Evolutionary conservation across 1,140 invertebrate species (phyloP), one percentile per base, ranked within the genome.

Genomic region (Drosophila quadrilineata): DNA sequence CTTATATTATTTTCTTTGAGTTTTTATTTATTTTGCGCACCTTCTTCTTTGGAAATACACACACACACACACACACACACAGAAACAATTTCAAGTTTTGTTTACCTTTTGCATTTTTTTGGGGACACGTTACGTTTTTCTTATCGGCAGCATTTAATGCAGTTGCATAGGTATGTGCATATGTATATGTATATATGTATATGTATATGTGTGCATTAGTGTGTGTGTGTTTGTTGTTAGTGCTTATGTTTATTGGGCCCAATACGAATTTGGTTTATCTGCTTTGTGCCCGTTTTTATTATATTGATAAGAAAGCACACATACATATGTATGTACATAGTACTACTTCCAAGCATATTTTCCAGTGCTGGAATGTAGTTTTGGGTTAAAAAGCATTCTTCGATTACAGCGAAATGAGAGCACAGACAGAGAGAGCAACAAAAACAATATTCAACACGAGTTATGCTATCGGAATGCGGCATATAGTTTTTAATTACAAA

Each of bases 171-270:
- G n/a, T n/a, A n/a, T n/a, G n/a, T n/a, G n/a, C n/a, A n/a, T n/a
- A n/a, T n/a, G n/a, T n/a, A n/a, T n/a, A n/a, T n/a, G n/a, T n/a
- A n/a, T n/a, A n/a, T n/a, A n/a, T n/a, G n/a, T n/a, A n/a, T n/a
- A n/a, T n/a, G n/a, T n/a, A n/a, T n/a, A n/a, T n/a, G n/a, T 62
- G 33, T 80, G 76, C 76, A 82, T 71, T 82, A 21, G 19, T 36
- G 29, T 49, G 70, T 59, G 21, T 50, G 45, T 52, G 36, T 5
- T 36, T 29, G n/a, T 26, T 46, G 14, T 48, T 21, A 2, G 14
- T 40, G 19, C 19, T 24, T 31, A 31, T 64, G 57, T 63, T 76
- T 70, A 58, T 67, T n/a, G n/a, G 56, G 45, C 33, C 38, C 48
- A 63, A 54, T 72, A 69, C 21, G 21, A 53, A 46, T 54, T 68